Base-by-base conservation (phyloP, 2,888 invertebrate genomes). In the Atethmia centrago region DNA sequence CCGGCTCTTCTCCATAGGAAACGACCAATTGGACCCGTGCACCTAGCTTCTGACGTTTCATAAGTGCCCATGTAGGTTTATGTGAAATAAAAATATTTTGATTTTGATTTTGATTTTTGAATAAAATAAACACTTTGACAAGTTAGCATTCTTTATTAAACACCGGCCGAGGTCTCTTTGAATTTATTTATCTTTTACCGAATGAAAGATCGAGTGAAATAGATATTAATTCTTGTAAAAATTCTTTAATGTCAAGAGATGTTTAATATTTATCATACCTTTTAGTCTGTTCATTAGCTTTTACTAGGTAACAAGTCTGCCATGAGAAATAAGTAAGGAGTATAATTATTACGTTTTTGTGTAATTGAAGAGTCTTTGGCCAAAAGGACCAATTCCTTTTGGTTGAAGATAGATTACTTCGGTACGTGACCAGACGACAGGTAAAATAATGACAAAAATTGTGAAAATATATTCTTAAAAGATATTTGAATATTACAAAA, bases 131-230 rank as follows among this genome's bases (percentile, higher is more conserved):
- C 19, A 21, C 31, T 36, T 58, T 2, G 2, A 61, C 40, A 9
- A n/a, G 14, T 36, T 40, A 61, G 16, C 40, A 40, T 40, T 21
- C 14, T 67, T 56, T 51, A 51, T 40, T 42, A 63, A 58, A 70
- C 68, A n/a, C 53, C 55, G n/a, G n/a, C n/a, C n/a, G n/a, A n/a
- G n/a, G 40, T 40, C 14, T 65, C 28, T 67, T 40, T 68, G 28
- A 65, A n/a, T 65, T 36, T 56, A 71, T 74, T 67, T 74, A 58
- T 74, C 64, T 81, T 69, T 66, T 69, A 59, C 36, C 25, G 4
- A 69, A 69, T 56, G 10, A 59, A 73, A 71, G 53, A 82, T 71
- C 53, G 28, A 64, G 42, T 25, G 1, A 21, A 64, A 51, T 28
- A 65, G 16, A 68, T 66, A 51, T 74, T 40, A 56, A 47, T 62